Evolutionary conservation across 1,140 invertebrate genomes (phyloP).

Genomic region (Habropoda laboriosa): DNA sequence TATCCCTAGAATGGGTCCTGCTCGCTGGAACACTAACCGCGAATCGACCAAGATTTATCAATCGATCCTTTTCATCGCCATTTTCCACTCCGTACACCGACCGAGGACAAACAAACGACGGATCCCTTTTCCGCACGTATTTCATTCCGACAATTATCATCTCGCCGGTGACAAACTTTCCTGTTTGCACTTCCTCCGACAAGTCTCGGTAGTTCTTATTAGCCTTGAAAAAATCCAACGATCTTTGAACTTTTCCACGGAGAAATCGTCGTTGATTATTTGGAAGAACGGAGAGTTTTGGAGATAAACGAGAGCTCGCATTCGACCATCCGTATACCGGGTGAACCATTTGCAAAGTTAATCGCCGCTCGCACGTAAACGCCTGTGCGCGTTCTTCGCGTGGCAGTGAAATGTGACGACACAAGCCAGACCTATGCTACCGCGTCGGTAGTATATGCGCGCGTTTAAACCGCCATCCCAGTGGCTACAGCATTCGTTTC

Average conservation of each 20-base stretch:
- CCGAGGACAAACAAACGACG: neutral
- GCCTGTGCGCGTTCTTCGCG: neutral
- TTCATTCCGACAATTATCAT: conserved; percentile 7
- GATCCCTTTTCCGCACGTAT: neutral
- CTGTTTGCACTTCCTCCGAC: neutral
- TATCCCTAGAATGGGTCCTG: neutral
- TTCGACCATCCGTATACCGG: neutral
- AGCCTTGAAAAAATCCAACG: neutral
- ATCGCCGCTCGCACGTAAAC: conserved; percentile 12
- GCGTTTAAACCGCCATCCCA: neutral
- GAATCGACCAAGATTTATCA: conserved; percentile 39
- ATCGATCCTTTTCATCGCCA: conserved; percentile 5
- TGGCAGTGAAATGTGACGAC: conserved; percentile 6
- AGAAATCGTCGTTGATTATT: neutral
- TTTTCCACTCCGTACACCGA: conserved; percentile 1
- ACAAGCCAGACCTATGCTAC: neutral
- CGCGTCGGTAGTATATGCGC: neutral
- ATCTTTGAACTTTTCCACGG: no score
- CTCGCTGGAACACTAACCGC: conserved; percentile 40
- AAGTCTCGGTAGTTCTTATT: neutral
- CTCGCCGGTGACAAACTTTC: neutral
- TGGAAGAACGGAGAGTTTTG: neutral
- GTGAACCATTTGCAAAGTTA: conserved; percentile 8
- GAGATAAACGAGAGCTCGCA: conserved; percentile 7
- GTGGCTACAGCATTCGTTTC: neutral